Conservation (phyloP, 2,113 vertebrate species). For the Coptodon bakossiorum region DNA sequence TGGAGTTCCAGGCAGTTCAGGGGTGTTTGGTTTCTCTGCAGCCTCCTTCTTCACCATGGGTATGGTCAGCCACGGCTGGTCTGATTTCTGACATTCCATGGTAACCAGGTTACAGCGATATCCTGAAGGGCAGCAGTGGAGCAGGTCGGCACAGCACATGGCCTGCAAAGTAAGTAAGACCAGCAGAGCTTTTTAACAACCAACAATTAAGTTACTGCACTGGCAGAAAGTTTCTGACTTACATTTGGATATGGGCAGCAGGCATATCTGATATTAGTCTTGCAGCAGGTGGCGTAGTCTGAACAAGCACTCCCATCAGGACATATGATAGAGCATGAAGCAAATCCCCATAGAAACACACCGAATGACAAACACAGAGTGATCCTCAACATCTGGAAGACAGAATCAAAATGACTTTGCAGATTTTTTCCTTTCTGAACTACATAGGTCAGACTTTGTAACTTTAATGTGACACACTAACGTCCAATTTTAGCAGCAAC, state of each 20-base stretch:
- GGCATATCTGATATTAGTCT: neutral
- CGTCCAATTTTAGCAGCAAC: no score
- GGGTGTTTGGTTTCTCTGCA: neutral
- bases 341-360: neutral
- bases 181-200: rapidly evolving
- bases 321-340: slow-evolving; percentile 34
- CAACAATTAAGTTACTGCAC: neutral
- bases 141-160: slow-evolving; percentile 61
- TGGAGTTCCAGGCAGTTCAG: neutral
- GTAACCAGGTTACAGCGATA: slow-evolving; percentile 29
- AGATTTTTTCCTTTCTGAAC: neutral
- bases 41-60: slow-evolving; percentile 28
- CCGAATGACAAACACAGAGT: slow-evolving; percentile 23
- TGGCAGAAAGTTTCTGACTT: neutral
- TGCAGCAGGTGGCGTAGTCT: slow-evolving; percentile 50
- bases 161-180: slow-evolving; percentile 34
- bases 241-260: slow-evolving; percentile 65
- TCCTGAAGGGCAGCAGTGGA: slow-evolving; percentile 64
- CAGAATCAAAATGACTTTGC: neutral
- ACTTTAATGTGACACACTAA: neutral
- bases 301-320: slow-evolving; percentile 39
- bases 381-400: slow-evolving; percentile 52
- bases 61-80: slow-evolving; percentile 10
- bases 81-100: neutral
- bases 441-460: neutral